Base-by-base conservation (phyloP, 1,140 invertebrate species). In the Trichonephila clavipes region DNA sequence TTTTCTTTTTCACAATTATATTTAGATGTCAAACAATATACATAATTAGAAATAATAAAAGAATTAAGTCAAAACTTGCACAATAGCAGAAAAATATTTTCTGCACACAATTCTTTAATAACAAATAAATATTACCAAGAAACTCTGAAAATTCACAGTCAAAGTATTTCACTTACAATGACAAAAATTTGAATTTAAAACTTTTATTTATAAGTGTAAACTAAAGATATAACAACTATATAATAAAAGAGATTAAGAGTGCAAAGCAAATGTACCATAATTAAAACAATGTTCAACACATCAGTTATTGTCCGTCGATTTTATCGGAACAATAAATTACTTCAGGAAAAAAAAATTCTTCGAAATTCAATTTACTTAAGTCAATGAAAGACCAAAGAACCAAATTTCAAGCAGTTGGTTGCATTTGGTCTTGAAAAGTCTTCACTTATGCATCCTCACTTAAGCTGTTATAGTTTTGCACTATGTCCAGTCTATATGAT, bases 311-410 rank as follows among this genome's bases (percentile, higher is more conserved):
- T 77, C 72, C 28, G 34, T 64, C 5, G 16, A 7, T 77, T 77
- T 34, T 14, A 24, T n/a, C n/a, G 3, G n/a, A 69, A 28, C n/a
- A 24, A n/a, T 24, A 72, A 77, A 77, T 40, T 40, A 77, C 28
- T 18, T 77, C 34, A 10, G 34, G 51, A 10, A 18, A 34, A 40
- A 28, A 77, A 34, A 34, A 40, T 77, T 24, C 18, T 28, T 14
- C 69, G 18, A 77, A 28, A 77, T 77, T 77, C 34, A 77, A 77
- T 77, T 77, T 77, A 34, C 28, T 34, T 34, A 77, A 77, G 28
- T 77, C 34, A 77, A 18, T 77, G 28, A 16, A 77, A 77, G 34
- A 77, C 28, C 72, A 77, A 77, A 18, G 7, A 77, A 24, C 72
- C 34, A 40, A 34, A 77, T 34, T 77, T 77, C 72, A 40, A 28